These are phyloP conservation scores for Zophobas atratus DNA, from an alignment of 1,140 invertebrate species.

Conservation along the genomic window DNA sequence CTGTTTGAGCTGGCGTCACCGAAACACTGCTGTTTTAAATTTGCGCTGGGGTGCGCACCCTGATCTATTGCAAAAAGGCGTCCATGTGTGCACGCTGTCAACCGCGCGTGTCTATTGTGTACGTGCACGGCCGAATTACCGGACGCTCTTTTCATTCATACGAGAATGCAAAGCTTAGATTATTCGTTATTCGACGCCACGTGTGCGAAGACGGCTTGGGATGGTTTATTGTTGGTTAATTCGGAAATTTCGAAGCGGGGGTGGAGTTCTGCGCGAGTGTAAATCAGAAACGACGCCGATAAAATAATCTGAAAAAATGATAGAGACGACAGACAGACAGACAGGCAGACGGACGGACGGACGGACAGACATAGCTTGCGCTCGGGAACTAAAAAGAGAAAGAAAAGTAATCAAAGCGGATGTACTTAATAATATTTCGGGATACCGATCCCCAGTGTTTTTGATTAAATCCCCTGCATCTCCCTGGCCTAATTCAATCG, in stretches of 20 bases:
- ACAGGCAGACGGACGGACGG: too few relatives aligned
- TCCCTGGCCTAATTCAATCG: conserved; percentile 44
- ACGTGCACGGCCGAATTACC: conserved; percentile 37
- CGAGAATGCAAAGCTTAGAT: conserved; percentile 15
- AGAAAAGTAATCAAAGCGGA: too few relatives aligned
- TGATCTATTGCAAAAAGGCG: conserved; percentile 59
- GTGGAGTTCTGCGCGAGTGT: too few relatives aligned
- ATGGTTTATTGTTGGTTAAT: too few relatives aligned
- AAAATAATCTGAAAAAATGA: too few relatives aligned
- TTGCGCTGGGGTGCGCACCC: conserved; percentile 29
- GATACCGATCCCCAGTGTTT: background rate
- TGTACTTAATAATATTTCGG: too few relatives aligned
- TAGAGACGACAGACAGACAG: too few relatives aligned
- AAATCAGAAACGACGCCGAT: too few relatives aligned
- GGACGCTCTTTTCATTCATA: conserved; percentile 23
- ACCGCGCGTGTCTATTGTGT: conserved; percentile 62
- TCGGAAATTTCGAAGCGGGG: too few relatives aligned
- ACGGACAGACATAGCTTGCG: too few relatives aligned
- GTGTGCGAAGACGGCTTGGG: conserved; percentile 8
- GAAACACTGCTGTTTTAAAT: conserved; percentile 15
- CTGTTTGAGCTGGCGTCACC: background rate
- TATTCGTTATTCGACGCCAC: conserved; percentile 43
- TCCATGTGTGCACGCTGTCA: conserved; percentile 63
- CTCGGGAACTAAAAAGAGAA: too few relatives aligned
- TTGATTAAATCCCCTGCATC: conserved; percentile 44